Evolutionary conservation across 2,888 invertebrate genomes (phyloP).

Genomic region (Candidula unifasciata): DNA sequence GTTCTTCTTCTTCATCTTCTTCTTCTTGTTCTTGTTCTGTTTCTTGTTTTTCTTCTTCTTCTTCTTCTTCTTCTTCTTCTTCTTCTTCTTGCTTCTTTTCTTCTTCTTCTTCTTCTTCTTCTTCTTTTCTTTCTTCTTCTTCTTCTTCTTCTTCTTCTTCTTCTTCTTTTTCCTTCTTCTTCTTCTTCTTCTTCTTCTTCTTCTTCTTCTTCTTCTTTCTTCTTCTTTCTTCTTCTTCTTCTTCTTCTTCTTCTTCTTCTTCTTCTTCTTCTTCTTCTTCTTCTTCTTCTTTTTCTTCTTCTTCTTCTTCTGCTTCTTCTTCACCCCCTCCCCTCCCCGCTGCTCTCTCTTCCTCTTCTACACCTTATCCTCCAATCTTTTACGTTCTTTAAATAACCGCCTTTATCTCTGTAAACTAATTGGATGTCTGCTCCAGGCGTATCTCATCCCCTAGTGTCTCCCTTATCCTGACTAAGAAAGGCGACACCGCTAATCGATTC

Average conservation of each 20-base stretch:
- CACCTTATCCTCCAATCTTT: no score
- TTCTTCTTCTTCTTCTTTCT: background rate
- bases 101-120: background rate
- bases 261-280: slow-evolving; percentile 5
- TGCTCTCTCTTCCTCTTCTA: no score
- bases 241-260: no score
- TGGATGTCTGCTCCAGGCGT: no score
- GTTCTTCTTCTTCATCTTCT: no score
- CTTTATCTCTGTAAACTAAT: no score
- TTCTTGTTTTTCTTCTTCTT: background rate
- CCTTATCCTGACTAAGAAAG: no score
- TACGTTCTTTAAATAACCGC: no score
- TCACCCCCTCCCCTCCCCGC: no score
- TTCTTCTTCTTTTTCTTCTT: background rate
- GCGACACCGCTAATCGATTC: no score
- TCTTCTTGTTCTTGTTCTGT: background rate
- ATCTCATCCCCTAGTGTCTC: no score
- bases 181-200: background rate
- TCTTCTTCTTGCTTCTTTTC: background rate
- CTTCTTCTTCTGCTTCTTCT: background rate
- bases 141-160: background rate
- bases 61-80: background rate
- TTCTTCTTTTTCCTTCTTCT: background rate
- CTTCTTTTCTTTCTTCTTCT: background rate
- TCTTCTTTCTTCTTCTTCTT: no score